A percentile compares a stretch with the other conserved stretches of the same genome.
phyloP scores from a whole-genome alignment of 1,140 invertebrate species.

The Nylanderia fulva region DNA sequence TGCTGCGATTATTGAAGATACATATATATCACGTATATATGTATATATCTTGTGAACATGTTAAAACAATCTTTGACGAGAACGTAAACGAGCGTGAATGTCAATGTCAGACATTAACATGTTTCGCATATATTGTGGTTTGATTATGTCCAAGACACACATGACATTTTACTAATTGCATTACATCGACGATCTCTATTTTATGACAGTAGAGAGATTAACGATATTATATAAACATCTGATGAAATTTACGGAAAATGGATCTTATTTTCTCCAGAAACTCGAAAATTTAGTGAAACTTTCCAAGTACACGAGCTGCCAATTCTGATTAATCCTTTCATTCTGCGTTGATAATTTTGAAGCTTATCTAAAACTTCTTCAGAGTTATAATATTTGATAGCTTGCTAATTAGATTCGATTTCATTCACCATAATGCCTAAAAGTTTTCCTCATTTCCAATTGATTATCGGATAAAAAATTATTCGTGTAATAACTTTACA shows the following conservation, averaged over 20 bases:
- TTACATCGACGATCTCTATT: background rate
- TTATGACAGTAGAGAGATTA: constrained; percentile 7
- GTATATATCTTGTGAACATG: background rate
- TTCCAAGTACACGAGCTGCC: background rate
- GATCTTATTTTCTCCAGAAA: constrained; percentile 29
- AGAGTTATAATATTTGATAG: constrained; percentile 30
- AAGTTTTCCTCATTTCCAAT: constrained; percentile 21
- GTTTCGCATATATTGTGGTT: background rate
- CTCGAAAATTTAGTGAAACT: constrained; percentile 51
- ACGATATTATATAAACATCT: constrained; percentile 31
- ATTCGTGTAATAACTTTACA: constrained; percentile 10
- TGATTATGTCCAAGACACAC: constrained; percentile 1
- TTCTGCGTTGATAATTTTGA: constrained; percentile 49
- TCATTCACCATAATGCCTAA: constrained; percentile 28
- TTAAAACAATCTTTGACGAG: constrained; percentile 5
- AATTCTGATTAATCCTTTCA: constrained; percentile 49
- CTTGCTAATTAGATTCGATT: constrained; percentile 49
- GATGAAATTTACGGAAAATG: constrained; percentile 22
- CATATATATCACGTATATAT: constrained; percentile 17
- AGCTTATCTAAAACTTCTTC: constrained; percentile 48
- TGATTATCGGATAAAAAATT: constrained; percentile 3
- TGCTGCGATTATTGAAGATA: constrained; percentile 13
- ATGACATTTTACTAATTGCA: constrained; percentile 45
- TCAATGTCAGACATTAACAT: constrained; percentile 15
- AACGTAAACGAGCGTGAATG: constrained; percentile 13